Conservation (phyloP, 64 coral and sea anemone species). For the Platygyra sinensis region DNA sequence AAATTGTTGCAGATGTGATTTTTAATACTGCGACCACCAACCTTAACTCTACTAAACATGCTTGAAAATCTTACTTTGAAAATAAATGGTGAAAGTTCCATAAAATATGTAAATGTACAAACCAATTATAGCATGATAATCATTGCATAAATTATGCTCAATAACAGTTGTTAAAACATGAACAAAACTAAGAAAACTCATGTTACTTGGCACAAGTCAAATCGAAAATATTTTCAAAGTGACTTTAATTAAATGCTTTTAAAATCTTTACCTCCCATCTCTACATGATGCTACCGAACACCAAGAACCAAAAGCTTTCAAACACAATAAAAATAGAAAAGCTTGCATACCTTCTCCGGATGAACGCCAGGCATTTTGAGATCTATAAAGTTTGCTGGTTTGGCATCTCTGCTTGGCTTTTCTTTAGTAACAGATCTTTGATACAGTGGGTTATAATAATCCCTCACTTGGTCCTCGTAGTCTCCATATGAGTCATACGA, state of each 20-base stretch:
- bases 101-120: background rate
- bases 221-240: too few species aligned
- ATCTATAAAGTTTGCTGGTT: slow-evolving; percentile 10
- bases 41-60: too few species aligned
- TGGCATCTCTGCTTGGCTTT: background rate
- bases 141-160: slow-evolving; percentile 14
- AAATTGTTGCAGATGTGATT: too few species aligned
- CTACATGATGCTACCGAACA: background rate
- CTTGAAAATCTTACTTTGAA: background rate
- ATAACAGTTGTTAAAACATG: background rate
- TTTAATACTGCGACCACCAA: too few species aligned
- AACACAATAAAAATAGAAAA: background rate
- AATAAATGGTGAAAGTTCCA: too few species aligned
- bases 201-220: background rate
- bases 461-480: slow-evolving; percentile 33
- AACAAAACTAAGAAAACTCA: background rate
- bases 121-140: background rate
- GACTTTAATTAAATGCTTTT: background rate
- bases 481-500: background rate
- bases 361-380: slow-evolving; percentile 59
- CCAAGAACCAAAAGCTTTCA: background rate
- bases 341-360: slow-evolving; percentile 40
- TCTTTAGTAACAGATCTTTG: slow-evolving; percentile 14
- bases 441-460: slow-evolving; percentile 34
- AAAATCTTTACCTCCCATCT: background rate